Conservation (phyloP, 2,888 invertebrate species). For the Heliconius ethilla region DNA sequence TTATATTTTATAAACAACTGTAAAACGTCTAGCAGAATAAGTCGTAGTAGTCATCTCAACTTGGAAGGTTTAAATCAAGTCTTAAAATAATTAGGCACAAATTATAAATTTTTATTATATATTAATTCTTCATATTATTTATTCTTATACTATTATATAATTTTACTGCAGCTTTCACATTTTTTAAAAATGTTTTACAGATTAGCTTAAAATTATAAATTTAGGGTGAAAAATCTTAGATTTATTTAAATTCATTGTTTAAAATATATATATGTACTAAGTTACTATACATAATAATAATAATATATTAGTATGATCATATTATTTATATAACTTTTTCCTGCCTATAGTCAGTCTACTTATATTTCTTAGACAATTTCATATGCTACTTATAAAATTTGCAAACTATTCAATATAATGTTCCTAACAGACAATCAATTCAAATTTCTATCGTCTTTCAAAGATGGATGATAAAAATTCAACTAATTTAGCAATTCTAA, state of each 20-base stretch:
- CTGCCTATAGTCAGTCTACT: background rate
- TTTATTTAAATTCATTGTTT: too few species aligned
- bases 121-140: background rate
- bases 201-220: background rate
- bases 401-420: background rate
- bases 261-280: too few species aligned
- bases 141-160: background rate
- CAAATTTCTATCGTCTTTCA: background rate
- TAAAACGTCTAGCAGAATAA: background rate
- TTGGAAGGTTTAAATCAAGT: background rate
- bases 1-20: background rate
- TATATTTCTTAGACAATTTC: background rate
- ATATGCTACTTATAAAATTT: conserved; percentile 6
- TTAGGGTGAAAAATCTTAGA: too few species aligned
- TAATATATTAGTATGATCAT: background rate
- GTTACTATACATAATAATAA: background rate
- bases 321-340: background rate
- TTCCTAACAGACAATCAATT: conserved; percentile 9
- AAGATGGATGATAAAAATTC: background rate
- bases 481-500: background rate
- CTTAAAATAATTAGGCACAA: conserved; percentile 11
- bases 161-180: background rate
- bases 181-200: background rate
- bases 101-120: background rate
- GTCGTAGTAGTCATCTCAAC: background rate